phyloP scores from a whole-genome alignment of 1,140 invertebrate genomes.

The Drosophila lowei region DNA sequence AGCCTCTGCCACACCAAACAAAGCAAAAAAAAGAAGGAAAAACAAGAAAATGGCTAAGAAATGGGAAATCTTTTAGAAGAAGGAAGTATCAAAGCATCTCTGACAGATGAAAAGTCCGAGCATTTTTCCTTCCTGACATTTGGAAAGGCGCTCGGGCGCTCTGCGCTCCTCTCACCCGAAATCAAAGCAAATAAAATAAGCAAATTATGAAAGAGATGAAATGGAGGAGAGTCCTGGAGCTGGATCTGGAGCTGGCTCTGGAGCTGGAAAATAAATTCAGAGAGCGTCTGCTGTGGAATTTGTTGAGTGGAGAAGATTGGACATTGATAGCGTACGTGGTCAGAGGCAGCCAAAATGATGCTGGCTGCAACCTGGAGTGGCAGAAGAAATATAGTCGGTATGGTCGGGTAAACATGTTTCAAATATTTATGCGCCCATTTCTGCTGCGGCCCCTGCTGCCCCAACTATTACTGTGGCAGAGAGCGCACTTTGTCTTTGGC shows the following conservation, averaged over 20 bases:
- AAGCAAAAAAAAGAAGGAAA: conserved; percentile 6
- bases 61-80: neutral
- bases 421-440: conserved; percentile 65
- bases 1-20: too few species aligned
- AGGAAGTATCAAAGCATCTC: neutral
- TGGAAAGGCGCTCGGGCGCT: neutral
- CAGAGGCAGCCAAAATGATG: conserved; percentile 26
- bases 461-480: conserved; percentile 65
- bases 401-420: conserved; percentile 65
- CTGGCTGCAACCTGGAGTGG: too few species aligned
- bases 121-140: neutral
- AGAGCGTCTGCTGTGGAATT: conserved; percentile 30
- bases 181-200: conserved; percentile 72
- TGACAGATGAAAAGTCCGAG: conserved; percentile 4
- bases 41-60: neutral
- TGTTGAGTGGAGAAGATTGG: conserved; percentile 55
- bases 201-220: conserved; percentile 55
- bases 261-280: conserved; percentile 54
- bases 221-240: too few species aligned
- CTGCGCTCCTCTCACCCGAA: conserved; percentile 18
- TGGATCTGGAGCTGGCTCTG: too few species aligned
- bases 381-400: conserved; percentile 23
- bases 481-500: conserved; percentile 56
- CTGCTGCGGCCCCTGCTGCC: neutral
- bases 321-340: conserved; percentile 73